phyloP scores from a whole-genome alignment of 2,113 vertebrate genomes.

The Phalacrocorax carbo region DNA sequence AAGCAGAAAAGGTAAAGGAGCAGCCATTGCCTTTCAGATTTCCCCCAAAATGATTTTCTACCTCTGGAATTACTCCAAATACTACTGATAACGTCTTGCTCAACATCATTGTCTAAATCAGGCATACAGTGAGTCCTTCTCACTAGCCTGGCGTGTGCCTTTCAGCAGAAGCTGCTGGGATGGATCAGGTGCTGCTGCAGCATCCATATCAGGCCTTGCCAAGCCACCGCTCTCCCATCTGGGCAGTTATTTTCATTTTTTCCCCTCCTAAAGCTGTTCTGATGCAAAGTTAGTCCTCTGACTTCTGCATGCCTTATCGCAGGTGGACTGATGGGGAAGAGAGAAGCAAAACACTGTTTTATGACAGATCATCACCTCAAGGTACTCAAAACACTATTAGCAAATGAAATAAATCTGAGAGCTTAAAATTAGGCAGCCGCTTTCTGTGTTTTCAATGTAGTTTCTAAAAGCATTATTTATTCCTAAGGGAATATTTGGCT shows the following conservation, averaged over 20 bases:
- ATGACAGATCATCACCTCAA: not conserved
- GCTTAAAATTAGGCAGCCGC: not conserved
- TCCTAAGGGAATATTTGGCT: not conserved
- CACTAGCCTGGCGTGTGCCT: too few relatives aligned
- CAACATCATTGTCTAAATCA: not conserved
- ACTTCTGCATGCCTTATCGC: not conserved
- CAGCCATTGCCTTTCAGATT: not conserved
- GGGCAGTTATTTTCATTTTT: not conserved
- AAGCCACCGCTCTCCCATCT: not conserved
- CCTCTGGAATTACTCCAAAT: not conserved
- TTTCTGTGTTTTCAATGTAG: not conserved
- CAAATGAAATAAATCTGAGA: not conserved
- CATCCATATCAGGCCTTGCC: rapidly evolving
- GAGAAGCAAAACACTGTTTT: not conserved
- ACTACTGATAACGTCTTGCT: not conserved
- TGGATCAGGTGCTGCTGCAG: not conserved
- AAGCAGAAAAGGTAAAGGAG: not conserved
- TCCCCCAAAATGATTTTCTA: not conserved
- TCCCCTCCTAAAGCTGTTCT: not conserved
- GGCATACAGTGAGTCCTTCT: not conserved
- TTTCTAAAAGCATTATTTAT: not conserved
- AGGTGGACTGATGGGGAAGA: not conserved
- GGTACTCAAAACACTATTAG: conserved; percentile 5
- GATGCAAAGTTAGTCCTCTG: not conserved
- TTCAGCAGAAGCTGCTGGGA: not conserved